Base-by-base conservation (phyloP, 2,113 vertebrate species). In the Lethenteron camtschaticum region DNA sequence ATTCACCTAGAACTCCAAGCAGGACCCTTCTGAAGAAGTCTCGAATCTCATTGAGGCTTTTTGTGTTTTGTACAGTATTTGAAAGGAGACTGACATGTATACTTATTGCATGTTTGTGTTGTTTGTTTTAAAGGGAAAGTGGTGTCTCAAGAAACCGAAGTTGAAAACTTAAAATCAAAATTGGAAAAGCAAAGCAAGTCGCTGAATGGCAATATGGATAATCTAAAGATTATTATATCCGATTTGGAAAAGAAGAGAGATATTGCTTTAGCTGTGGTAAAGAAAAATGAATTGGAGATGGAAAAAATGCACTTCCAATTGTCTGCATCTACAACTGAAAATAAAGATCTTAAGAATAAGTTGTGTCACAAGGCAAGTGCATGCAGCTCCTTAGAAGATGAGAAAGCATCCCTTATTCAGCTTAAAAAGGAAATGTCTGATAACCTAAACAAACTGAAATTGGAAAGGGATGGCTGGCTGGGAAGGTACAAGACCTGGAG, bases 361-460 rank as follows among this genome's bases (percentile, higher is more conserved):
- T 76, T 86, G 60, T 75, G 58, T 56, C 69, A 69, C 7, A 84
- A 82, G 56, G 82, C 81, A 74, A 83, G 71, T 60, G 84, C 89
- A 76, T 81, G 75, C 73, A 79, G 81, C 68, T 78, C 81, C 57
- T 14, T 85, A 71, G 83, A 78, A 71, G 79, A 75, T 71, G 79
- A 87, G 71, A 75, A 79, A 75, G 71, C 74, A 73, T 70, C 72
- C 70, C 80, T 90, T 75, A 79, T 80, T 73, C 76, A 72, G 6
- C 85, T 86, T 85, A 94, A 86, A 76, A 81, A 74, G 14, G 84
- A 89, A 77, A 85, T 79, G 1, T 82, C 86, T 73, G 69, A 74
- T 13, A 69, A 83, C 71, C 69, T 87, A 57, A 79, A 75, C 75
- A 74, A 83, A 58, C 72, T 81, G 12, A 78, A 80, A 56, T 77